A percentile compares a stretch with the other conserved stretches of the same genome.
These are phyloP conservation scores for Drosophila obscura DNA, from an alignment of 1,140 invertebrate genomes.

Conservation along the genomic window DNA sequence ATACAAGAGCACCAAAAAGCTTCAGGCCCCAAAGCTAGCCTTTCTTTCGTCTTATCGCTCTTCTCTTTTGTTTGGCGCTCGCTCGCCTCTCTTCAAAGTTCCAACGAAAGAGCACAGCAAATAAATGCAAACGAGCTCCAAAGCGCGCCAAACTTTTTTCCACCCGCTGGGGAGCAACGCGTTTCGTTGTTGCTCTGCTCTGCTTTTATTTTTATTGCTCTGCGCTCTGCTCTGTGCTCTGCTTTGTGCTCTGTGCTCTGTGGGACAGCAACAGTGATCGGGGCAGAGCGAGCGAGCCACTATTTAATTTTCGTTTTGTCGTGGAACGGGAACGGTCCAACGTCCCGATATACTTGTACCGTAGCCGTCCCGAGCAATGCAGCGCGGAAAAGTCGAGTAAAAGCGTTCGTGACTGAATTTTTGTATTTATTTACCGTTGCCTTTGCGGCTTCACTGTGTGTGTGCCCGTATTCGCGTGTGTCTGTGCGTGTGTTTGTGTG, in stretches of 20 bases:
- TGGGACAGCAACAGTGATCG: constrained; percentile 36
- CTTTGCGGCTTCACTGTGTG: neutral
- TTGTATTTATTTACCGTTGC: constrained; percentile 38
- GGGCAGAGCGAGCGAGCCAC: constrained; percentile 46
- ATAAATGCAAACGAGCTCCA: constrained; percentile 61
- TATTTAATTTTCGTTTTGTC: constrained; percentile 79
- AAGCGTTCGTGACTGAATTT: constrained; percentile 60
- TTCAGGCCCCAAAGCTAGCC: constrained; percentile 1
- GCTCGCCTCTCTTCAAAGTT: constrained; percentile 41
- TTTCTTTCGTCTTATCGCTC: neutral
- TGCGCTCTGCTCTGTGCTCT: constrained; percentile 46
- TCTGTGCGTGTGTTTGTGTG: constrained; percentile 2
- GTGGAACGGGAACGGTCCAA: constrained; percentile 59
- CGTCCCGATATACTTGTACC: constrained; percentile 19
- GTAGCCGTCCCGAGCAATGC: neutral
- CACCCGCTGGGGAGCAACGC: constrained; percentile 14
- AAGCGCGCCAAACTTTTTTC: constrained; percentile 69
- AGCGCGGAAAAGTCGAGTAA: constrained; percentile 39
- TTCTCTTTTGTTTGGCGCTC: constrained; percentile 24
- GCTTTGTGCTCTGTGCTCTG: constrained; percentile 28
- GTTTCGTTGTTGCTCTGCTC: constrained; percentile 68
- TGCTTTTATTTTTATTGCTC: constrained; percentile 80
- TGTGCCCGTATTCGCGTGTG: neutral
- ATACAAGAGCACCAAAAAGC: too few relatives aligned
- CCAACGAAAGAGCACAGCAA: constrained; percentile 37